These are phyloP conservation scores for Sitta carolinensis DNA, from an alignment of 2,797 vertebrate species.

Conservation along the genomic window DNA sequence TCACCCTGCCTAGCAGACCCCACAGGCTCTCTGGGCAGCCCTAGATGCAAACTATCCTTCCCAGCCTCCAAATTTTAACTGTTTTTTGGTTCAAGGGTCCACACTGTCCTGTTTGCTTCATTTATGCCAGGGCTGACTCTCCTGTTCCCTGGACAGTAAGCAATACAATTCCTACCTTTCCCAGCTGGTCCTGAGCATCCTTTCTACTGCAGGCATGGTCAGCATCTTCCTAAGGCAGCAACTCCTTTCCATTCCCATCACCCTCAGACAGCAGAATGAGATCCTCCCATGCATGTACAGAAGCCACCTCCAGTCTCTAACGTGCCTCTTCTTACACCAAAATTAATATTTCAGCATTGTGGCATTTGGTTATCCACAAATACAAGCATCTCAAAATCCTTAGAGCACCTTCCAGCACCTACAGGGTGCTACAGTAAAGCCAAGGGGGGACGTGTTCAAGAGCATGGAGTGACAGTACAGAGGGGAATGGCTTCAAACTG, in stretches of 20 bases:
- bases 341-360: background rate
- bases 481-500: background rate
- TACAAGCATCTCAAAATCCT: background rate
- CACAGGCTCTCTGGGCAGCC: background rate
- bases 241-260: background rate
- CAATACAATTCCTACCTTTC: background rate
- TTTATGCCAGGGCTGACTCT: background rate
- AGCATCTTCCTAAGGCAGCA: background rate
- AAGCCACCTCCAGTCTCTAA: background rate
- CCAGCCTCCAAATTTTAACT: background rate
- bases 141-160: background rate
- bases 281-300: background rate
- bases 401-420: background rate
- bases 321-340: background rate
- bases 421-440: background rate
- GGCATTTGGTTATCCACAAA: background rate
- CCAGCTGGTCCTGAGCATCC: background rate
- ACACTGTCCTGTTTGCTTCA: background rate
- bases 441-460: background rate
- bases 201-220: background rate
- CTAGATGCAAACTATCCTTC: rapidly evolving
- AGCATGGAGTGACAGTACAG: background rate
- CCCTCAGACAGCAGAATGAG: background rate
- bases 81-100: background rate
- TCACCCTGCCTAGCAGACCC: background rate